These are phyloP conservation scores for Heliconius hewitsoni DNA, from an alignment of 1,140 invertebrate genomes.

Conservation along the genomic window DNA sequence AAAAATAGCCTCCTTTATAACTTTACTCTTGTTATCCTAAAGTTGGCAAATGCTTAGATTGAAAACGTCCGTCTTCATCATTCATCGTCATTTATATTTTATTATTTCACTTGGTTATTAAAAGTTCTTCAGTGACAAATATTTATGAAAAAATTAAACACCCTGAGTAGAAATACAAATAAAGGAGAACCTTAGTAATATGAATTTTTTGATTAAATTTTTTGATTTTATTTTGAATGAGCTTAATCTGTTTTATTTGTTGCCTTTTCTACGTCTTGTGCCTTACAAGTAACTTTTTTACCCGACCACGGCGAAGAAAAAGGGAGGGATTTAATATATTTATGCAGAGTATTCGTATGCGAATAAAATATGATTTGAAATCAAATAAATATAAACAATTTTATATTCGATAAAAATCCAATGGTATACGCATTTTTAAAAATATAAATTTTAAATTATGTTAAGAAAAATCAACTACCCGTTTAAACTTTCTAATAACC, in stretches of 20 bases:
- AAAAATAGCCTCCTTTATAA: no score
- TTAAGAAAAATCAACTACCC: not conserved
- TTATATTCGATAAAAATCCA: no score
- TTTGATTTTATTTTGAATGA: not conserved
- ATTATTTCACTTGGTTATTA: not conserved
- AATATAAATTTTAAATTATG: not conserved
- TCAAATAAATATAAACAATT: no score
- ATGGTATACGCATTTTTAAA: not conserved
- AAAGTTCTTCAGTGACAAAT: not conserved
- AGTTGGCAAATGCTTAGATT: not conserved
- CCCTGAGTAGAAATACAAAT: not conserved
- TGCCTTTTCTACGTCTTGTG: not conserved
- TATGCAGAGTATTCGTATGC: no score
- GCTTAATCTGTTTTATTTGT: not conserved
- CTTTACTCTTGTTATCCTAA: not conserved
- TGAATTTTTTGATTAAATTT: not conserved
- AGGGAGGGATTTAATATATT: not conserved
- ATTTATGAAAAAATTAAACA: slow-evolving; percentile 7
- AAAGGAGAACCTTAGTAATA: not conserved
- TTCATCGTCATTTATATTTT: not conserved
- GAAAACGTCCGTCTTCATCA: not conserved
- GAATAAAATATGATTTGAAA: no score
- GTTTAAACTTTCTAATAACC: not conserved
- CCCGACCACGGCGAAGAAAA: no score
- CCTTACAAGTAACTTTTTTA: no score